These are phyloP conservation scores for Gonatopus flavifemur DNA, from an alignment of 1,140 invertebrate genomes.

Conservation along the genomic window DNA sequence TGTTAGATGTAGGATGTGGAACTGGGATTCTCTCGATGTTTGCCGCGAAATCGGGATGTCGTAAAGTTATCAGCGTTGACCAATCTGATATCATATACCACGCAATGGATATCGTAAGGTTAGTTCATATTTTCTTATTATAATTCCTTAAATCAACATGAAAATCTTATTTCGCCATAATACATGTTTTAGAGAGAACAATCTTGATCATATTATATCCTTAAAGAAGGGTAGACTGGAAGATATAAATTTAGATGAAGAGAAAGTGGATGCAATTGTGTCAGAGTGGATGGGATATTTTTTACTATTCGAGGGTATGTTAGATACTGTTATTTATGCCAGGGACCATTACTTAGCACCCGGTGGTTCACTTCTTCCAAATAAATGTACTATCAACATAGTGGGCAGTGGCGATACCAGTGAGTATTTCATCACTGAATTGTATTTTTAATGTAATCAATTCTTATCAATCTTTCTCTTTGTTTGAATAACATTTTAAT, in stretches of 20 bases:
- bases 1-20: conserved; percentile 96
- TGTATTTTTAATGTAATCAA: not conserved
- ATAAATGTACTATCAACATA: conserved; percentile 86
- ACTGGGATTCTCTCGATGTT: conserved; percentile 97
- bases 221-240: conserved; percentile 89
- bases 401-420: conserved; percentile 86
- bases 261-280: conserved; percentile 94
- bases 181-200: conserved; percentile 67
- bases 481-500: too few species aligned
- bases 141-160: conserved; percentile 11
- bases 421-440: conserved; percentile 47
- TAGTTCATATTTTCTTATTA: conserved; percentile 62
- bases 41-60: conserved; percentile 90
- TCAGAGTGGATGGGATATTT: conserved; percentile 99
- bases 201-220: conserved; percentile 72
- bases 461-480: too few species aligned
- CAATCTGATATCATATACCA: conserved; percentile 86
- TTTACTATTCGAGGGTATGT: conserved; percentile 96
- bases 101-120: conserved; percentile 82
- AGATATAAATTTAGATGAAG: conserved; percentile 75
- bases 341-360: conserved; percentile 88
- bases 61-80: conserved; percentile 91
- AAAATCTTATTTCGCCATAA: conserved; percentile 26
- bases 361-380: conserved; percentile 82
- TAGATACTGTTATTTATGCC: conserved; percentile 88